Evolutionary conservation across 2,113 vertebrate genomes (phyloP).

Genomic region (Oenanthe oenanthe): DNA sequence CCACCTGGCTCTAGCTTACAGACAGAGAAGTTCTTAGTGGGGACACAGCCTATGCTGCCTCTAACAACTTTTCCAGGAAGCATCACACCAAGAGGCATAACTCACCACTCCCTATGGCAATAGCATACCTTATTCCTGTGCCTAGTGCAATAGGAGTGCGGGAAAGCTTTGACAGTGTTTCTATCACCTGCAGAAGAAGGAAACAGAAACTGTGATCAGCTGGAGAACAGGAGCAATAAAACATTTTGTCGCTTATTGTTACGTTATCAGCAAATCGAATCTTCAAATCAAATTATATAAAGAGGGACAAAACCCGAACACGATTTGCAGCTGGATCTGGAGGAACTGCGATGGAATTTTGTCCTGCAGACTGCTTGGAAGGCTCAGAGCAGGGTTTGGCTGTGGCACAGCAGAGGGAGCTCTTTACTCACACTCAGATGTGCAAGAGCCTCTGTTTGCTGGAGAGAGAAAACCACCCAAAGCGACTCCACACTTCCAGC

Average conservation of each 20-base stretch:
- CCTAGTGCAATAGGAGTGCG: conserved; percentile 82
- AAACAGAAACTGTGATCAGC: background rate
- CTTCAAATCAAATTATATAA: background rate
- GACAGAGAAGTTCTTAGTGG: background rate
- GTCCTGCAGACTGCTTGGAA: no score
- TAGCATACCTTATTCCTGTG: conserved; percentile 87
- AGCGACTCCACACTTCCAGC: background rate
- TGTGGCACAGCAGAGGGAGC: conserved; percentile 63
- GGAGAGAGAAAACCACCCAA: background rate
- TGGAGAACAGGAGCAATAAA: background rate
- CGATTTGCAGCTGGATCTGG: rapidly evolving
- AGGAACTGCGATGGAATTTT: rapidly evolving
- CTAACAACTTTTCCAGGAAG: background rate
- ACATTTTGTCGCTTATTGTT: background rate
- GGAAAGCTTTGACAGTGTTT: conserved; percentile 92
- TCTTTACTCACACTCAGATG: background rate
- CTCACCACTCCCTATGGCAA: background rate
- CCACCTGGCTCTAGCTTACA: background rate
- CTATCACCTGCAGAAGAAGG: conserved; percentile 85
- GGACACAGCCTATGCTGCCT: background rate
- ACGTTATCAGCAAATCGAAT: background rate
- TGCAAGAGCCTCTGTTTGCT: background rate
- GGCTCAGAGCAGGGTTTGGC: background rate
- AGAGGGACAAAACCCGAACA: background rate
- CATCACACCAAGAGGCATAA: background rate